Evolutionary conservation across 1,140 invertebrate genomes (phyloP), one percentile per base, ranked within the genome.

Genomic region (Cydia strobilella): DNA sequence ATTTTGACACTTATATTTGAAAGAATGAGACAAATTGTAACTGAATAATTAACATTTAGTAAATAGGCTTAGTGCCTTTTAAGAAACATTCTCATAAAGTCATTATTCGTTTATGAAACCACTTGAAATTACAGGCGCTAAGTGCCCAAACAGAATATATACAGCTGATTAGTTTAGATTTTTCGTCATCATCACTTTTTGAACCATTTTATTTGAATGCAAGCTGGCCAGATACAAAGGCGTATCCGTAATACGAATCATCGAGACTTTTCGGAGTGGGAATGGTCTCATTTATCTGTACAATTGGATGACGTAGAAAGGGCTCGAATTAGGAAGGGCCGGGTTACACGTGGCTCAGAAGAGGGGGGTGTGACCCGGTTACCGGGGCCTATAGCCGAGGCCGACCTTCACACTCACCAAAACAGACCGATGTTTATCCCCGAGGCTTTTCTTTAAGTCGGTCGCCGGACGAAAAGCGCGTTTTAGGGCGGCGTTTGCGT

Each of bases 331-430:
- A 25, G n/a, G 51, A 51, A 65, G 75, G 75, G 74, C 62, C 31
- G 75, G 75, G 59, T 69, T 69, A 69, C 65, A 69, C 65, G 65
- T 69, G 65, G 65, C 65, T 6, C 59, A 6, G 20, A 39, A 20
- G 76, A 80, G 78, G 75, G 79, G 83, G 84, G 81, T 80, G 80
- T 89, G 89, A 90, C 90, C 90, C 76, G 91, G 83, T 90, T 92
- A 80, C 79, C 73, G 73, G 76, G 86, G 90, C 91, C 89, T 80
- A 76, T 86, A 90, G 91, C 88, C 90, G 90, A 81, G 75, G 72
- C 39, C 89, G 89, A 91, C 90, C 90, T 92, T 92, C 90, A 90
- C 59, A 81, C 83, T 78, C 86, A 88, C 89, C 54, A 59, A 59
- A 59, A 59, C 54, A 59, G 54, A 10, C 54, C 54, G 54, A 42